These are phyloP conservation scores for Poeciliopsis turneri DNA, from an alignment of 2,797 vertebrate genomes.

Conservation along the genomic window DNA sequence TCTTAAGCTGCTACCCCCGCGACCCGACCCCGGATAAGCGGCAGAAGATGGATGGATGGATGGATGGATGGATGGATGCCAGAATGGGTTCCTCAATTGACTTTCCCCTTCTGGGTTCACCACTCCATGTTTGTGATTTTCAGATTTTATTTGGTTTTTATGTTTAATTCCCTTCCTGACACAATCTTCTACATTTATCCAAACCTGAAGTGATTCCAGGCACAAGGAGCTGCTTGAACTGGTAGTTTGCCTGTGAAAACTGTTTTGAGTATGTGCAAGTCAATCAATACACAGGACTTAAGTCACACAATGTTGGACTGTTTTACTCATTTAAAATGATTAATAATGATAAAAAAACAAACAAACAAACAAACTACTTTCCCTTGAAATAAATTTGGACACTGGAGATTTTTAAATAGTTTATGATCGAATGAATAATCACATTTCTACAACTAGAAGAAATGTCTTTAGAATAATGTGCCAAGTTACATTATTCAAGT, in stretches of 20 bases:
- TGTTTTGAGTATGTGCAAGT: background rate
- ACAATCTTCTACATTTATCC: background rate
- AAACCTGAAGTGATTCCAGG: background rate
- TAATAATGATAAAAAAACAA: background rate
- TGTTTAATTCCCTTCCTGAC: background rate
- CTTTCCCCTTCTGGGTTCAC: background rate
- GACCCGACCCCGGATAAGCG: too few species aligned
- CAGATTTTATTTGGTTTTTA: background rate
- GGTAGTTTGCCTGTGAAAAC: background rate
- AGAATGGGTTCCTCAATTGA: background rate
- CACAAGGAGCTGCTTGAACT: background rate
- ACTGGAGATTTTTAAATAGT: background rate
- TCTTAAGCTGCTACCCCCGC: too few species aligned
- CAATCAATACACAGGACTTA: background rate
- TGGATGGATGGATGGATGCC: too few species aligned
- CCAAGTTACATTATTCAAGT: background rate
- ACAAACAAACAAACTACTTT: background rate
- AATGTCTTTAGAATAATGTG: too few species aligned
- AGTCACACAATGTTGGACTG: background rate
- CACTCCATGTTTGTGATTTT: background rate
- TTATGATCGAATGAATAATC: background rate
- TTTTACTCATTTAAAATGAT: background rate
- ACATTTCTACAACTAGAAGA: background rate
- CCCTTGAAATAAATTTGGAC: background rate
- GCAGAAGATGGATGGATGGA: too few species aligned